Conservation (phyloP, 2,888 invertebrate species). For the Theretra japonica region DNA sequence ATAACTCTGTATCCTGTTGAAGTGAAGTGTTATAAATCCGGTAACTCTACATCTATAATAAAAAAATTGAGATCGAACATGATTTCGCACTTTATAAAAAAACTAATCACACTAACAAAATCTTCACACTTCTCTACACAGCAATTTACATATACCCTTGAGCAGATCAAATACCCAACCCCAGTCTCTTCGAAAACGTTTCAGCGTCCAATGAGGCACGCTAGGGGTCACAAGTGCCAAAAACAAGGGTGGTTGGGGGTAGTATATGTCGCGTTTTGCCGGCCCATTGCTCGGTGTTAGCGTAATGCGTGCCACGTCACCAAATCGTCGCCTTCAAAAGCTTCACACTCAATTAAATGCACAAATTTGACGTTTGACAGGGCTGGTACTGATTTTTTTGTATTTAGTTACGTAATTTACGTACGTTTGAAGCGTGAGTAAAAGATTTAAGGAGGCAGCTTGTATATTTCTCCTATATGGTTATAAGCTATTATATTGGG, state of each 20-base stretch:
- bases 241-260: conserved; percentile 6
- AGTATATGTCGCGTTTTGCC: conserved; percentile 39
- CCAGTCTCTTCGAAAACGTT: background rate
- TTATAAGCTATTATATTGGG: too few relatives aligned
- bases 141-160: too few relatives aligned
- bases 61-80: too few relatives aligned
- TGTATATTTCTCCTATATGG: too few relatives aligned
- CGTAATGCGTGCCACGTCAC: conserved; percentile 43
- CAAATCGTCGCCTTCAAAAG: conserved; percentile 60
- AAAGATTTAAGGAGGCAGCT: too few relatives aligned
- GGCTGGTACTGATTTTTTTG: conserved; percentile 34
- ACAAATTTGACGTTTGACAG: conserved; percentile 52
- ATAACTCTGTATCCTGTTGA: too few relatives aligned
- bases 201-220: background rate
- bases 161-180: background rate
- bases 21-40: too few relatives aligned
- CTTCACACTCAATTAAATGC: conserved; percentile 72
- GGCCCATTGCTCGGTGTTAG: conserved; percentile 48
- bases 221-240: conserved; percentile 12
- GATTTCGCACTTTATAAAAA: too few relatives aligned
- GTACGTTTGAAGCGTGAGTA: background rate
- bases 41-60: too few relatives aligned
- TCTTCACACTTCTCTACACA: too few relatives aligned
- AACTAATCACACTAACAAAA: too few relatives aligned
- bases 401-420: background rate